phyloP scores from a whole-genome alignment of 2,797 vertebrate genomes.

The Myripristis murdjan region DNA sequence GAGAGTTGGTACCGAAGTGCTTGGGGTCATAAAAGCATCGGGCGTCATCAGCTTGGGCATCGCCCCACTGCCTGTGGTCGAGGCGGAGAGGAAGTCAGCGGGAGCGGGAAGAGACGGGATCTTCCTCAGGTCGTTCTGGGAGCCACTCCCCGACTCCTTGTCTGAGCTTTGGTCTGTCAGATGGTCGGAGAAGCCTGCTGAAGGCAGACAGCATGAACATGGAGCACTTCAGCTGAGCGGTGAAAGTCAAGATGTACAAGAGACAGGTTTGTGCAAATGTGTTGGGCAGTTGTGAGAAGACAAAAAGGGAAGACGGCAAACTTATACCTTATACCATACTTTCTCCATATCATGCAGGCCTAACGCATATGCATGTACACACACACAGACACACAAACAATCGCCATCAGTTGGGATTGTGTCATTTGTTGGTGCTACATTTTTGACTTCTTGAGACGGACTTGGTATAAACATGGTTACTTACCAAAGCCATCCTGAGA shows the following conservation, averaged over 20 bases:
- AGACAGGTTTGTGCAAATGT: no score
- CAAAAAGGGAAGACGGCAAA: no score
- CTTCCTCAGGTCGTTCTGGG: constrained; percentile 91
- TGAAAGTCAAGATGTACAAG: background rate
- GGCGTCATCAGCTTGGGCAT: constrained; percentile 98
- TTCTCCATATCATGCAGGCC: no score
- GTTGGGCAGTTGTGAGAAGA: no score
- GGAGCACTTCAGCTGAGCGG: background rate
- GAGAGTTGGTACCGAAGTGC: constrained; percentile 86
- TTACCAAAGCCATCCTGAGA: constrained; percentile 91
- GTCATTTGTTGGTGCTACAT: no score
- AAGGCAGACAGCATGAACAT: constrained; percentile 6
- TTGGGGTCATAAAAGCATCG: constrained; percentile 98
- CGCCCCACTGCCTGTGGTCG: constrained; percentile 71
- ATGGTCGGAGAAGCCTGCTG: constrained; percentile 89
- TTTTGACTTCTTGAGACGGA: no score
- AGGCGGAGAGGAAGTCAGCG: constrained; percentile 90
- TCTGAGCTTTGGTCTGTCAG: constrained; percentile 91
- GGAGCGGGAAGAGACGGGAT: constrained; percentile 91
- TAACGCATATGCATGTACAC: no score
- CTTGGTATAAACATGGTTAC: constrained; percentile 44
- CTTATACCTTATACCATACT: no score
- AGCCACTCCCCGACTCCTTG: constrained; percentile 89
- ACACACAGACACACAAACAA: no score
- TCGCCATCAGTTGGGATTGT: no score